Percentiles rank a stretch among this genome's conserved stretches.
Evolutionary conservation across 2,797 vertebrate genomes (phyloP).

Genomic region (Aplochiton taeniatus): DNA sequence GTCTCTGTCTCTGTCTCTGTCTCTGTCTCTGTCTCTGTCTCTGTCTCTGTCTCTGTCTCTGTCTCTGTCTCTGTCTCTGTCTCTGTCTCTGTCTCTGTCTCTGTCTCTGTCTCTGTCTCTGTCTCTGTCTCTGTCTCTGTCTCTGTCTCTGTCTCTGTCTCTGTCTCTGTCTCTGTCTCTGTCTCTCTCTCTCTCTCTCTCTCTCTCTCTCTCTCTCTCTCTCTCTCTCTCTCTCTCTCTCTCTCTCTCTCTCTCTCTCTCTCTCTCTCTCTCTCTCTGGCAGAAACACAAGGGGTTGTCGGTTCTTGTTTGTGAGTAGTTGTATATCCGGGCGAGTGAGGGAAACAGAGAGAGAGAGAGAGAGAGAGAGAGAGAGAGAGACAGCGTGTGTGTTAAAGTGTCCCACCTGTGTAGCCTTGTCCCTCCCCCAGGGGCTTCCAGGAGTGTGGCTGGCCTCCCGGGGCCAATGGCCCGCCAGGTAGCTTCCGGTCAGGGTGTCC

Average conservation of each 20-base stretch:
- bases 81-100: background rate
- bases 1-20: background rate
- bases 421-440: slow-evolving; percentile 82
- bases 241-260: background rate
- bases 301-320: too few species aligned
- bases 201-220: background rate
- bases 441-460: slow-evolving; percentile 79
- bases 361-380: too few species aligned
- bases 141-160: background rate
- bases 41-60: too few species aligned
- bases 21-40: background rate
- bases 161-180: background rate
- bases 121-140: background rate
- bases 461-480: slow-evolving; percentile 88
- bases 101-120: background rate
- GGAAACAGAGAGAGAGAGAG: too few species aligned
- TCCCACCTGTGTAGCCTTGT: slow-evolving; percentile 86
- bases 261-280: background rate
- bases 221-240: background rate
- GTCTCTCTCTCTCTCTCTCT: background rate
- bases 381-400: background rate
- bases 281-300: background rate
- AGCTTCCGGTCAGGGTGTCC: slow-evolving; percentile 83
- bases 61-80: too few species aligned
- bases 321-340: too few species aligned